Evolutionary conservation across 2,113 vertebrate genomes (phyloP).

Genomic region (Panurus biarmicus): DNA sequence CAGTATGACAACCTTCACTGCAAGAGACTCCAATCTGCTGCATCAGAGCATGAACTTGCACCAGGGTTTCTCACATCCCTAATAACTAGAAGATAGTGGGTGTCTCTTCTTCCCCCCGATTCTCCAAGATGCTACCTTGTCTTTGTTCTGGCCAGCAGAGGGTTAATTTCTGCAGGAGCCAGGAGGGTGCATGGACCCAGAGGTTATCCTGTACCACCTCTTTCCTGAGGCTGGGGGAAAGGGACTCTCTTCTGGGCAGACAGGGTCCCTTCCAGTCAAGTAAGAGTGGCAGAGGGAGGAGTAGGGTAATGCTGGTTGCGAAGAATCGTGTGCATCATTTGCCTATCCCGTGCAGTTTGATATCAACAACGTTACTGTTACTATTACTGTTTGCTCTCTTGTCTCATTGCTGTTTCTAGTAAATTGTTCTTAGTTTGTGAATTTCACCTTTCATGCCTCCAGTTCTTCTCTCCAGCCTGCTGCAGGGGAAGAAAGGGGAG

Average conservation of each 20-base stretch:
- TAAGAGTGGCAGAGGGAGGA: neutral
- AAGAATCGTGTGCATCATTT: neutral
- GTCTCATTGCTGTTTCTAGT: neutral
- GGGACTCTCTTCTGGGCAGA: neutral
- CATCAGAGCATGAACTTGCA: neutral
- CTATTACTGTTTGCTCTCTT: fast-evolving
- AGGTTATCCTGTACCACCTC: neutral
- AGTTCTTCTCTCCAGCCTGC: neutral
- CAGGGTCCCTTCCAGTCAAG: neutral
- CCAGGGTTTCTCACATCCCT: neutral
- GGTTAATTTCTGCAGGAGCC: neutral
- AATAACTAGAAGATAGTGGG: neutral
- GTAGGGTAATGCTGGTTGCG: fast-evolving
- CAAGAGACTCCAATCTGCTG: neutral
- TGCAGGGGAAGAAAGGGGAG: neutral
- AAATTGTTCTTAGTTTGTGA: neutral
- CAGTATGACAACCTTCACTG: neutral
- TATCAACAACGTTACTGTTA: neutral
- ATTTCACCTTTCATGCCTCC: neutral
- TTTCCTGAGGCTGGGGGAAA: neutral
- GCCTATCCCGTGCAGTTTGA: neutral
- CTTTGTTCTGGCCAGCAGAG: neutral
- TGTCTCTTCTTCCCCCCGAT: fast-evolving
- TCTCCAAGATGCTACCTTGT: neutral
- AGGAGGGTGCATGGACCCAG: neutral